Percentiles rank a stretch among this genome's conserved stretches.
Evolutionary conservation across 2,113 vertebrate species (phyloP).

Genomic region (Brienomyrus longianalis): DNA sequence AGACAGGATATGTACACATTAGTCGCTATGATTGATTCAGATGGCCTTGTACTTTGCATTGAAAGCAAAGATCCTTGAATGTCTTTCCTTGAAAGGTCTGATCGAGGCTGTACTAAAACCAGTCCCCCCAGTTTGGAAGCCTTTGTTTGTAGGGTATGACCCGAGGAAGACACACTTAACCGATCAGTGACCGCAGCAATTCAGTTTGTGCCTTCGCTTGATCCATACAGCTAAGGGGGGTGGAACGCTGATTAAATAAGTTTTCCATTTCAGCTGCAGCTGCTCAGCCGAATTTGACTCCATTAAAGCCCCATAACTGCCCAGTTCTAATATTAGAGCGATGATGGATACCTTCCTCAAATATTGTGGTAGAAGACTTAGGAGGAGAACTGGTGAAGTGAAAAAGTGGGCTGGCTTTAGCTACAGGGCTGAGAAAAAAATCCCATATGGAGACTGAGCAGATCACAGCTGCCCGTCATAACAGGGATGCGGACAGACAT

Average conservation of each 20-base stretch:
- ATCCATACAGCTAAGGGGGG: neutral
- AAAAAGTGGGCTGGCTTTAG: neutral
- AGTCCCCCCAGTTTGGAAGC: neutral
- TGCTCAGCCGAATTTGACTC: neutral
- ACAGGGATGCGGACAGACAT: neutral
- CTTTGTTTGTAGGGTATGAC: neutral
- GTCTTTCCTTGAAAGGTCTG: neutral
- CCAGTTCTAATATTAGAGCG: neutral
- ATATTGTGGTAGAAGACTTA: neutral
- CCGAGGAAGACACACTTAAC: neutral
- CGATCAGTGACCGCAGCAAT: neutral
- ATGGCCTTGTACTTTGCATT: neutral
- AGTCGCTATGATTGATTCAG: neutral
- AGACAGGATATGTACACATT: neutral
- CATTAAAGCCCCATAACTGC: conserved; percentile 15
- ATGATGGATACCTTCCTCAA: conserved; percentile 11
- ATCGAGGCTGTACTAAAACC: neutral
- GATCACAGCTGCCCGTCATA: neutral
- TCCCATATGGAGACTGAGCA: neutral
- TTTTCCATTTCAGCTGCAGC: neutral
- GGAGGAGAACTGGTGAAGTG: neutral
- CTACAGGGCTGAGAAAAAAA: neutral
- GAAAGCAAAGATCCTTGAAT: neutral
- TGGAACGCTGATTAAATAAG: neutral
- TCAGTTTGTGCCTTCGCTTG: neutral